A percentile compares a stretch with the other conserved stretches of the same genome.
These are phyloP conservation scores for Microcebus tavaratra DNA, from an alignment of 2,113 vertebrate species.

Conservation along the genomic window DNA sequence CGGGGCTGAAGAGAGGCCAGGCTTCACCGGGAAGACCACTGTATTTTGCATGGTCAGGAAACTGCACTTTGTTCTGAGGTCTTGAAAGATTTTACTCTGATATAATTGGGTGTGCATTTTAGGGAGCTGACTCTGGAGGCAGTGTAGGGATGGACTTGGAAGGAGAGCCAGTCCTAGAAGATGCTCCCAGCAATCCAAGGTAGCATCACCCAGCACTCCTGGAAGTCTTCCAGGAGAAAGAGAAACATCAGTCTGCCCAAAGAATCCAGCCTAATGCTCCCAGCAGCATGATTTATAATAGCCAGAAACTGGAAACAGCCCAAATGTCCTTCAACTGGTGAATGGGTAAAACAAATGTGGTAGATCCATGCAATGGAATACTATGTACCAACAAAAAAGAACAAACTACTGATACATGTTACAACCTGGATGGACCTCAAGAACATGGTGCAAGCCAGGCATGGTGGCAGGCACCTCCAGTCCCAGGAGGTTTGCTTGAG, in stretches of 20 bases:
- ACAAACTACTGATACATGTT: not conserved
- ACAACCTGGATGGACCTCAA: not conserved
- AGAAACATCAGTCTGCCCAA: not conserved
- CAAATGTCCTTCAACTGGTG: not conserved
- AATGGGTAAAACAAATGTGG: not conserved
- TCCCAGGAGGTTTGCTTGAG: too few relatives aligned
- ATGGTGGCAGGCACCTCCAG: too few relatives aligned
- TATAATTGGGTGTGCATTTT: not conserved
- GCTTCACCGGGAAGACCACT: not conserved
- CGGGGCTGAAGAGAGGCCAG: rapidly evolving
- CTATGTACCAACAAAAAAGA: not conserved
- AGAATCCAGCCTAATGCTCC: not conserved
- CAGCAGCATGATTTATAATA: not conserved
- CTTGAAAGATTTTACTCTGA: not conserved
- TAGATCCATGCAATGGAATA: too few relatives aligned
- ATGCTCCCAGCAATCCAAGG: not conserved
- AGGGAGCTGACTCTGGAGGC: not conserved
- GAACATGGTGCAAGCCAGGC: not conserved
- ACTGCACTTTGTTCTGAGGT: not conserved
- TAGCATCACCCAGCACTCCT: not conserved
- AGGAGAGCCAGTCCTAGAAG: not conserved
- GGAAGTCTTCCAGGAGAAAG: not conserved
- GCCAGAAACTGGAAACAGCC: not conserved
- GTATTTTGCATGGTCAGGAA: not conserved
- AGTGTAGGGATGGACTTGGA: not conserved